Evolutionary conservation across 2,888 invertebrate species (phyloP).

Genomic region (Xylophagus ater): DNA sequence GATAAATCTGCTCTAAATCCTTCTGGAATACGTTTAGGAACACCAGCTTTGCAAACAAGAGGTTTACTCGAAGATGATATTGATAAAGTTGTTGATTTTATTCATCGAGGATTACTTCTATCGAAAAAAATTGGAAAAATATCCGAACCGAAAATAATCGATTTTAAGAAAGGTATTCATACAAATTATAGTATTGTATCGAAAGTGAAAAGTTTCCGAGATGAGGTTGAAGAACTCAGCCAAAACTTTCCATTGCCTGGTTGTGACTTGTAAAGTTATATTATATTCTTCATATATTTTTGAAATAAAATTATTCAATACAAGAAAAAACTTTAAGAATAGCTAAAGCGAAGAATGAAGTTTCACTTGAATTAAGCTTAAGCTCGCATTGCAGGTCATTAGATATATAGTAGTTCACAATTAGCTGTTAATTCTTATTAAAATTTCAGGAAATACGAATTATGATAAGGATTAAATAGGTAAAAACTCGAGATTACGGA

Average conservation of each 20-base stretch:
- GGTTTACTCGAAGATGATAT: conserved; percentile 82
- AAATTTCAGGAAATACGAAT: too few species aligned
- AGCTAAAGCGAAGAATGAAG: too few species aligned
- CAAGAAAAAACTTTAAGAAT: too few species aligned
- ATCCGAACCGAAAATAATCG: conserved; percentile 67
- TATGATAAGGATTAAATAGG: too few species aligned
- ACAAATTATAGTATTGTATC: conserved; percentile 49
- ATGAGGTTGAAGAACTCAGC: conserved; percentile 67
- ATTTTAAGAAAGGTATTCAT: conserved; percentile 63
- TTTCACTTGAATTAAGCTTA: too few species aligned
- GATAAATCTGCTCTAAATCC: conserved; percentile 94
- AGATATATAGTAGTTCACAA: too few species aligned
- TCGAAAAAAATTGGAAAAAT: conserved; percentile 50
- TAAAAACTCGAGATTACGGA: too few species aligned
- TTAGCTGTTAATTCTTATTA: too few species aligned
- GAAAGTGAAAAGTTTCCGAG: conserved; percentile 52
- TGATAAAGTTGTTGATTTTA: conserved; percentile 70
- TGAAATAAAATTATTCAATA: too few species aligned
- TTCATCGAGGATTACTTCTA: conserved; percentile 69
- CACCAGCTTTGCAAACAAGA: conserved; percentile 90
- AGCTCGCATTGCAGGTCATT: too few species aligned
- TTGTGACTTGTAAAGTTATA: too few species aligned
- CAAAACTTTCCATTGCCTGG: conserved; percentile 78
- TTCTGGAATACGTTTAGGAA: conserved; percentile 86
- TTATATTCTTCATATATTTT: too few species aligned